Evolutionary conservation across 2,888 invertebrate genomes (phyloP).

Genomic region (Hartigia nigra): DNA sequence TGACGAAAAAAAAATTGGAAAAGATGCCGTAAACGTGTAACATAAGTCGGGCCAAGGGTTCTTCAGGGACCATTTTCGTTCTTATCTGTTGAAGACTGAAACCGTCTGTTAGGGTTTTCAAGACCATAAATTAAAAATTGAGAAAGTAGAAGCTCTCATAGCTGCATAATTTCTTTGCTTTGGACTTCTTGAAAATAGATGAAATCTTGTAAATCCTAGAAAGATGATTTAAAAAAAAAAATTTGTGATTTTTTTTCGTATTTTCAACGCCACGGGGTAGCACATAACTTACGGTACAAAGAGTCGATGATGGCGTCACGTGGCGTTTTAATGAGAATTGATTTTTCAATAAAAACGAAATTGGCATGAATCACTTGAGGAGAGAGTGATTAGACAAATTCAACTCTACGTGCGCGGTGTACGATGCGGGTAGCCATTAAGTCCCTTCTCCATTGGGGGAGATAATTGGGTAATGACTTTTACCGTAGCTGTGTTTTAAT

Average conservation of each 20-base stretch:
- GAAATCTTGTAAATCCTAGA: neutral
- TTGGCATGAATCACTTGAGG: slow-evolving; percentile 46
- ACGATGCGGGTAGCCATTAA: slow-evolving; percentile 31
- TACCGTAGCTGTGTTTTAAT: neutral
- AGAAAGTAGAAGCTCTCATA: neutral
- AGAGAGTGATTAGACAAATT: slow-evolving; percentile 9
- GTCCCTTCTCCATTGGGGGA: slow-evolving; percentile 27
- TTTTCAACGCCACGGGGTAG: neutral
- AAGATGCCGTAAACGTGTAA: neutral
- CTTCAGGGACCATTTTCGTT: neutral
- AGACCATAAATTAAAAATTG: neutral
- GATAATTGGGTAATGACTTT: slow-evolving; percentile 37
- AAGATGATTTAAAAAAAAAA: neutral
- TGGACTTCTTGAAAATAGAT: neutral
- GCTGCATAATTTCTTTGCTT: neutral
- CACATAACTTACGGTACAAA: neutral
- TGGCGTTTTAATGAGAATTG: slow-evolving; percentile 39
- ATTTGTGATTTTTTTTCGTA: neutral
- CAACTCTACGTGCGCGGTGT: slow-evolving; percentile 3
- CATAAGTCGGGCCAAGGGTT: neutral
- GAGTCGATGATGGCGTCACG: slow-evolving; percentile 37
- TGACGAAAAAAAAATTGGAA: neutral
- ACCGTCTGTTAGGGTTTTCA: neutral
- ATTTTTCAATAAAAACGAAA: slow-evolving; percentile 49
- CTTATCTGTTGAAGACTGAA: neutral